These are phyloP conservation scores for Trachelipus rathkii DNA, from an alignment of 1,140 invertebrate genomes.

Conservation along the genomic window DNA sequence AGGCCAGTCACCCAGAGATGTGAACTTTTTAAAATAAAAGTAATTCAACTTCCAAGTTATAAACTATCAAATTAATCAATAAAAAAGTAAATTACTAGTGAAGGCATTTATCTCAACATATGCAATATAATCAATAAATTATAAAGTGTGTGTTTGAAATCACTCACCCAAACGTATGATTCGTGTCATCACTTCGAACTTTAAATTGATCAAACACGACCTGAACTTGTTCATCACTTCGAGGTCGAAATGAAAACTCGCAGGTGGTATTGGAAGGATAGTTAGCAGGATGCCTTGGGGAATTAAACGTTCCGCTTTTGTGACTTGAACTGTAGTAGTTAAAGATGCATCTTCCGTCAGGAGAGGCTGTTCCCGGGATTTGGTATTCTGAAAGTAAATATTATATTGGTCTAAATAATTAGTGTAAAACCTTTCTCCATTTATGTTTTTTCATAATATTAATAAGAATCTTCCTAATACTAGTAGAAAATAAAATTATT, in stretches of 20 bases:
- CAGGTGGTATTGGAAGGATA: conserved; percentile 91
- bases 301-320: conserved; percentile 88
- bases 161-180: conserved; percentile 46
- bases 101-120: no score
- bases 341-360: conserved; percentile 82
- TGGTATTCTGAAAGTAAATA: conserved; percentile 67
- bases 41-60: no score
- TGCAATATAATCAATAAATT: no score
- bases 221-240: conserved; percentile 82
- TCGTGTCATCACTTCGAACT: conserved; percentile 64
- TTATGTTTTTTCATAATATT: neutral
- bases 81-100: no score
- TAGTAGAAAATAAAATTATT: no score
- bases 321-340: conserved; percentile 78
- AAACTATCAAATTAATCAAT: no score
- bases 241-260: conserved; percentile 79
- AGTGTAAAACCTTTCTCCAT: neutral
- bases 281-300: conserved; percentile 89
- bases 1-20: no score
- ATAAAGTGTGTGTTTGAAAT: neutral
- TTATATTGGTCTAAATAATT: neutral
- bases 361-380: conserved; percentile 88
- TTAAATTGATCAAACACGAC: conserved; percentile 91
- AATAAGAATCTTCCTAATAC: no score
- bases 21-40: no score